Base-by-base conservation (phyloP, 2,888 invertebrate genomes). In the Diarsia mendica region DNA sequence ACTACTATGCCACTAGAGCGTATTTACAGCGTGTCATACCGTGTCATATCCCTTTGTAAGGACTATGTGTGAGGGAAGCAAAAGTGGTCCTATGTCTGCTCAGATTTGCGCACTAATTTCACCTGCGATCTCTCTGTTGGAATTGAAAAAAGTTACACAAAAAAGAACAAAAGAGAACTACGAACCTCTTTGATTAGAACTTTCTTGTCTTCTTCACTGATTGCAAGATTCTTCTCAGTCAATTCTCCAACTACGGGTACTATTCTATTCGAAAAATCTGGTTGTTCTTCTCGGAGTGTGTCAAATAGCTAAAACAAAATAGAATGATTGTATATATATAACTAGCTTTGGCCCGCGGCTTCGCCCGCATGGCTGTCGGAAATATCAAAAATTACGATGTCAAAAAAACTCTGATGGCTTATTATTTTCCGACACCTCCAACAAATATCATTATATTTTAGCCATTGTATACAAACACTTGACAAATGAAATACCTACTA, bases 131-230 rank as follows among this genome's bases (percentile, higher is more conserved):
- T 9, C 51, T n/a, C 11, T 11, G 51, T n/a, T 51, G 53, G 10
- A 8, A 53, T 11, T 53, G n/a, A 55, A 55, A 5, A 23, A 64
- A 46, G 2, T 18, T 11, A 44, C 15, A 44, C 23, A 9, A 9
- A 46, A 64, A 49, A 6, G 18, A 13, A 18, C 18, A 58, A 39
- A 39, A 39, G 39, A 39, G 39, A 39, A 39, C 6, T 39, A 39
- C 79, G 39, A 23, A 83, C 85, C 82, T 85, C 77, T n/a, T 77
- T 68, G 18, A 68, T 74, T 9, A 85, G 15, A 20, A 66, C 44
- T 46, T 69, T 77, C 93, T 93, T 0, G 92, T 94, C 77, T 97
- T 98, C 88, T 99, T 99, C 90, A 99, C 99, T 93, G 99, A 99
- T 91, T 97, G 97, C 0, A 94, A 77, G 75, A 3, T 80, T 39